phyloP scores from a whole-genome alignment of 35 echinoderm and acorn worm genomes.

The Ptychodera flava region DNA sequence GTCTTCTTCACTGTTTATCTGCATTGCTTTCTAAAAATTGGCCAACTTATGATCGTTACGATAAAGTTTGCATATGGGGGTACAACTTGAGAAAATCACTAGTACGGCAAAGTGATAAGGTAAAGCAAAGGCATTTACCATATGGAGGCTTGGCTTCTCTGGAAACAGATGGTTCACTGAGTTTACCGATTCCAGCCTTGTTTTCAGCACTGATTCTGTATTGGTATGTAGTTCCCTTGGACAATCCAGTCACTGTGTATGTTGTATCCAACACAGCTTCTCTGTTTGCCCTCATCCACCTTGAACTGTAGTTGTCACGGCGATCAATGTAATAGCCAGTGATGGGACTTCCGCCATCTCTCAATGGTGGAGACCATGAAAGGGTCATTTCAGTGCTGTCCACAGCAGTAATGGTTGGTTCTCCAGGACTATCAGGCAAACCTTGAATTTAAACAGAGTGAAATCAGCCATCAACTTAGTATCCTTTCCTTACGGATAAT shows the following conservation, averaged over 20 bases:
- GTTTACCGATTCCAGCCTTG: slow-evolving; percentile 17
- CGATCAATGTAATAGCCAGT: not conserved
- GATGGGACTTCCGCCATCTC: slow-evolving; percentile 6
- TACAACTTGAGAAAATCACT: not conserved
- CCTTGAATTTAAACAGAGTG: not conserved
- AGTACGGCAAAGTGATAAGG: no score
- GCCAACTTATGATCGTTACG: no score
- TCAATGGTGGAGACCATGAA: not conserved
- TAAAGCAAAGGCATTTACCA: slow-evolving; percentile 4
- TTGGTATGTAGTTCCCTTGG: slow-evolving; percentile 6
- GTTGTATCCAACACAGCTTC: slow-evolving; percentile 10
- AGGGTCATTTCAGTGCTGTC: not conserved
- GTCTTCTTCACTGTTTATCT: no score
- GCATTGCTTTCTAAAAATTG: no score
- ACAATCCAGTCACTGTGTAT: slow-evolving; percentile 1
- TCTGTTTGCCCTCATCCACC: slow-evolving; percentile 64
- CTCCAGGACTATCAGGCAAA: not conserved
- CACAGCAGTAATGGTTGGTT: slow-evolving; percentile 2
- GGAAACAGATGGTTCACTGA: not conserved
- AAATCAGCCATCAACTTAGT: no score
- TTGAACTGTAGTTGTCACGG: not conserved
- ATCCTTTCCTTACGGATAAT: no score
- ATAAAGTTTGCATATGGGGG: no score
- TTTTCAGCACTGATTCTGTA: slow-evolving; percentile 19
- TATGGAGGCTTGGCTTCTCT: slow-evolving; percentile 6